Evolutionary conservation across 2,888 invertebrate species (phyloP).

Genomic region (Frankliniella intonsa): DNA sequence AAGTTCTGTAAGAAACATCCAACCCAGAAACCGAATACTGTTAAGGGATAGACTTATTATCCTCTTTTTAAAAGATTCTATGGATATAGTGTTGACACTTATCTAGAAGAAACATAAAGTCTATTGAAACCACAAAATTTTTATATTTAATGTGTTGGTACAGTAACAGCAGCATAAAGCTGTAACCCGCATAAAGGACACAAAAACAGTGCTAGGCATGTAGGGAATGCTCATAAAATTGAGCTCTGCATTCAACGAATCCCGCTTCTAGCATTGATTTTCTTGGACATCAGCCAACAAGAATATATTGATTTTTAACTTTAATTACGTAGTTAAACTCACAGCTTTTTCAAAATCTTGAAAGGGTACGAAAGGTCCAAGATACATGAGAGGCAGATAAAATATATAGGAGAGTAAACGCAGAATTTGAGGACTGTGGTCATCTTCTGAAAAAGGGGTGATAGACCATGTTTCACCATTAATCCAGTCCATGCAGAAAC

Average conservation of each 20-base stretch:
- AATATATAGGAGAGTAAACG: conserved; percentile 68
- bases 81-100: conserved; percentile 31
- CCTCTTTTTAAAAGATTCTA: conserved; percentile 37
- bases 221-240: too few relatives aligned
- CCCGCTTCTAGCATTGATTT: too few relatives aligned
- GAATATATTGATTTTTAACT: not conserved
- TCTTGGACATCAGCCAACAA: conserved; percentile 30
- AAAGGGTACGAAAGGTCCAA: conserved; percentile 80
- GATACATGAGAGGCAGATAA: conserved; percentile 76
- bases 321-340: conserved; percentile 36
- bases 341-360: conserved; percentile 59
- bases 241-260: too few relatives aligned
- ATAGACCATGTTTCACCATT: conserved; percentile 40
- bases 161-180: too few relatives aligned
- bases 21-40: conserved; percentile 58
- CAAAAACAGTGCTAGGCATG: too few relatives aligned
- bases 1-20: conserved; percentile 66
- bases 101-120: conserved; percentile 26
- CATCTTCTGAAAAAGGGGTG: conserved; percentile 41
- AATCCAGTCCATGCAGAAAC: conserved; percentile 62
- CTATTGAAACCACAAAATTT: too few relatives aligned
- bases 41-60: conserved; percentile 39
- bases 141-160: too few relatives aligned
- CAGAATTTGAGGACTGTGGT: conserved; percentile 38
- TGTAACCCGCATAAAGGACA: too few relatives aligned